Conservation (phyloP, 2,797 vertebrate genomes). For the Lithobates sylvaticus region DNA sequence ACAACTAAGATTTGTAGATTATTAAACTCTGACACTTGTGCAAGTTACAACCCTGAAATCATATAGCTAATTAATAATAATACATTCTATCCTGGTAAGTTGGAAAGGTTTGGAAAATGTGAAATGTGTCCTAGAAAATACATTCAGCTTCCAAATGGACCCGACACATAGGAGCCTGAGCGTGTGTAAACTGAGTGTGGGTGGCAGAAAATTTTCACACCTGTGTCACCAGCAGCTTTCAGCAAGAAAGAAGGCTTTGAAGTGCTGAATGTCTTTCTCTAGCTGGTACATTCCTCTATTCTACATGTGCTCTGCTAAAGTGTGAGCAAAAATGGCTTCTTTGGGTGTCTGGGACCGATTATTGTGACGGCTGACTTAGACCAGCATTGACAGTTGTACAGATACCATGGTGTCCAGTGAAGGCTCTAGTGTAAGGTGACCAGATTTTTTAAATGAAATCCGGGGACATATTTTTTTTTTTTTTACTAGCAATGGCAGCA, state of each 20-base stretch:
- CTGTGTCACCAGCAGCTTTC: slow-evolving; percentile 51
- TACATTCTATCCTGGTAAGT: slow-evolving; percentile 5
- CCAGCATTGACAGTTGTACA: neutral
- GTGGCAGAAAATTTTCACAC: slow-evolving; percentile 50
- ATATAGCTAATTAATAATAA: slow-evolving; percentile 31
- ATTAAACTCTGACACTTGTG: neutral
- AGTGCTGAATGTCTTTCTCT: slow-evolving; percentile 14
- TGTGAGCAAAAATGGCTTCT: neutral
- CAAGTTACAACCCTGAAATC: neutral
- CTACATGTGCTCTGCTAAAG: neutral
- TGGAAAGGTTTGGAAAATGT: slow-evolving; percentile 50
- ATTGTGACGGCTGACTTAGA: neutral
- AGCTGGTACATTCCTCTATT: slow-evolving; percentile 1
- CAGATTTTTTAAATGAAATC: no score
- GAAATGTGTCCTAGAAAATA: slow-evolving; percentile 42
- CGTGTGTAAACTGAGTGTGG: slow-evolving; percentile 51
- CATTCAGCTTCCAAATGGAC: slow-evolving; percentile 48
- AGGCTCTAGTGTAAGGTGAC: neutral
- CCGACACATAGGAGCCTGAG: slow-evolving; percentile 47
- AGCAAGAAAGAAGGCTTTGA: slow-evolving; percentile 42
- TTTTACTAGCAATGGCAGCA: no score
- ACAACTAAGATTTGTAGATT: neutral
- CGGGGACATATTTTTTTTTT: no score
- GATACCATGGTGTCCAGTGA: neutral
- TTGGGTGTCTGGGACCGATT: neutral